These are phyloP conservation scores for Recurvirostra avosetta DNA, from an alignment of 2,113 vertebrate species.

Conservation along the genomic window DNA sequence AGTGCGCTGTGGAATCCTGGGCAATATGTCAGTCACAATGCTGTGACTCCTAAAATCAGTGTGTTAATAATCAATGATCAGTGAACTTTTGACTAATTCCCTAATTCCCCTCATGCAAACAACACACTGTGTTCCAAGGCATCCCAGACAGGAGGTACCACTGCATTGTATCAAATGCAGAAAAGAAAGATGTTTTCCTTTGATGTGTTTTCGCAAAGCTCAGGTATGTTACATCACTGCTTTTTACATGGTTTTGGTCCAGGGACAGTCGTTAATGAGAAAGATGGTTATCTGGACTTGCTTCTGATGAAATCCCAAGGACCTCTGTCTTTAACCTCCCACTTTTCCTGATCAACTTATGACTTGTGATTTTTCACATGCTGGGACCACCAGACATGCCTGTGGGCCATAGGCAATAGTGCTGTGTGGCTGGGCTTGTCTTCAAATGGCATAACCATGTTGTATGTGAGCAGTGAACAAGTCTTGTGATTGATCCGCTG, in stretches of 20 bases:
- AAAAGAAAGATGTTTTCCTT: background rate
- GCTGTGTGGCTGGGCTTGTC: background rate
- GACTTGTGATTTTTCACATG: background rate
- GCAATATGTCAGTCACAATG: background rate
- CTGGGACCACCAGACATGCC: background rate
- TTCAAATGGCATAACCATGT: background rate
- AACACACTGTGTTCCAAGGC: background rate
- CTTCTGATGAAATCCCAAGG: background rate
- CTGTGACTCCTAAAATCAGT: background rate
- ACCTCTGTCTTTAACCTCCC: background rate
- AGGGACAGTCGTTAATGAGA: background rate
- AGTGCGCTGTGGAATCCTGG: background rate
- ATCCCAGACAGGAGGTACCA: background rate
- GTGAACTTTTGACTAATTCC: background rate
- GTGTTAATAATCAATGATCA: background rate
- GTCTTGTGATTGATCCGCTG: background rate
- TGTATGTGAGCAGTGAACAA: background rate
- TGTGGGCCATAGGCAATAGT: background rate
- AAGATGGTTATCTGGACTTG: background rate
- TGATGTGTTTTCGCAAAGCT: background rate
- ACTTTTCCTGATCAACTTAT: background rate
- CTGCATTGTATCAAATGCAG: background rate
- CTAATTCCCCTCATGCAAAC: background rate
- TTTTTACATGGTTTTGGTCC: background rate
- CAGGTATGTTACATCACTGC: background rate